A percentile compares a stretch with the other conserved stretches of the same genome.
Evolutionary conservation across 2,113 vertebrate genomes (phyloP).

Genomic region (Dasyornis broadbenti): DNA sequence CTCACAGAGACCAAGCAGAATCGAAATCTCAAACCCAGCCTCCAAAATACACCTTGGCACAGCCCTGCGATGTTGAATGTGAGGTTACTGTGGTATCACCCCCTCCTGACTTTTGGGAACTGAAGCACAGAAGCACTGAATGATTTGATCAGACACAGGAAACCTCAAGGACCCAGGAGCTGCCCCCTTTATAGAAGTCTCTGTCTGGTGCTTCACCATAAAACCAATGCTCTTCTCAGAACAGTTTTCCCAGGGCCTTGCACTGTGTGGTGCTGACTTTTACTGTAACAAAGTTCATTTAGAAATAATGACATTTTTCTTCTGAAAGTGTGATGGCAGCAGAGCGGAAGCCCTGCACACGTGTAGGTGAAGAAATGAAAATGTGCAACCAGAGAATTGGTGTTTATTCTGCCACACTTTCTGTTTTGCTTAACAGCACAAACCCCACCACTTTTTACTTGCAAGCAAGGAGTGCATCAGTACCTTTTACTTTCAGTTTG

Average conservation of each 20-base stretch:
- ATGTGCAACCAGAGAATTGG: not conserved
- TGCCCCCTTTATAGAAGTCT: not conserved
- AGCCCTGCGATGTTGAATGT: accelerated
- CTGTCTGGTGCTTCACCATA: not conserved
- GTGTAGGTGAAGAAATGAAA: conserved; percentile 8
- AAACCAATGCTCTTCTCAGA: not conserved
- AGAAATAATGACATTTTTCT: not conserved
- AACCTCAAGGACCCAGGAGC: not conserved
- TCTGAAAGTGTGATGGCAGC: not conserved
- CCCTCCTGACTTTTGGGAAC: not conserved
- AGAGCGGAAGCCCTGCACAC: not conserved
- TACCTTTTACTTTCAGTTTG: not conserved
- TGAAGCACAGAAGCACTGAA: not conserved
- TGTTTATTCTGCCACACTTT: not conserved
- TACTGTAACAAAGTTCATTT: not conserved
- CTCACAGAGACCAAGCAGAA: not conserved
- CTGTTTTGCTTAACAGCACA: conserved; percentile 1
- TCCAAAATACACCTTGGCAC: not conserved
- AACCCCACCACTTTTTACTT: not conserved
- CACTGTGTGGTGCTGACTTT: not conserved
- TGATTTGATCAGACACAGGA: not conserved
- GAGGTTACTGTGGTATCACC: not conserved
- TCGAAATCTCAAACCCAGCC: not conserved
- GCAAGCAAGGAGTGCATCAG: not conserved
- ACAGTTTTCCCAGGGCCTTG: not conserved